Conservation (phyloP, 2,888 invertebrate species). For the Zaprionus bogoriensis region DNA sequence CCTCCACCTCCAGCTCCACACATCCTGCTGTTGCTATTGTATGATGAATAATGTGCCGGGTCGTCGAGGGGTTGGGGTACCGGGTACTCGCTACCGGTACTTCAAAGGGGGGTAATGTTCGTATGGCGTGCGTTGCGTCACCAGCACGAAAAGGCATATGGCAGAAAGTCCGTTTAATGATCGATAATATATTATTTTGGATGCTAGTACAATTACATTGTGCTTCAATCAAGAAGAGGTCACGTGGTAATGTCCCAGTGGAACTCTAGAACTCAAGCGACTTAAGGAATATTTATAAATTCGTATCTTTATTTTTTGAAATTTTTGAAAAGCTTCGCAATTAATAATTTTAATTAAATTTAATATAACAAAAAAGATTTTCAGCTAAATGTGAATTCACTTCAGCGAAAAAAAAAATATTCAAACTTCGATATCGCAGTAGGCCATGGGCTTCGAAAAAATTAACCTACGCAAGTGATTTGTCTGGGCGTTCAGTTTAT, state of each 20-base stretch:
- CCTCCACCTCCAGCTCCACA: background rate
- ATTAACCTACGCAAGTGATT: background rate
- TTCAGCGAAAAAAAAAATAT: background rate
- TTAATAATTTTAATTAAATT: no score
- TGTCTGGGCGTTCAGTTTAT: background rate
- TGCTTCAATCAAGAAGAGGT: background rate
- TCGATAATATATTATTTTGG: slow-evolving; percentile 35
- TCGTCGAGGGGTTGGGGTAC: slow-evolving; percentile 11
- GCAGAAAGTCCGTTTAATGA: slow-evolving; percentile 31
- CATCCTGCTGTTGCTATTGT: background rate
- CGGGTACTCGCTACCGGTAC: background rate
- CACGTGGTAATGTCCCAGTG: background rate
- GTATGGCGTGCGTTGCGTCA: slow-evolving; percentile 55
- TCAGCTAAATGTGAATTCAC: background rate
- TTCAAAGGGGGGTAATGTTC: slow-evolving; percentile 50
- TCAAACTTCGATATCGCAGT: background rate
- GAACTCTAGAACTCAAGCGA: no score
- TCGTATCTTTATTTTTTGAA: no score
- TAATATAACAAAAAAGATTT: background rate
- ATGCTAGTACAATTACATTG: background rate
- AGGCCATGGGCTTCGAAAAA: background rate
- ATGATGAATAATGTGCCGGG: slow-evolving; percentile 54
- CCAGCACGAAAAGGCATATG: slow-evolving; percentile 30
- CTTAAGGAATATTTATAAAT: no score
- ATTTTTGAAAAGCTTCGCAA: no score